These are phyloP conservation scores for Xerus rutilus DNA, from an alignment of 2,797 vertebrate genomes.

Conservation along the genomic window DNA sequence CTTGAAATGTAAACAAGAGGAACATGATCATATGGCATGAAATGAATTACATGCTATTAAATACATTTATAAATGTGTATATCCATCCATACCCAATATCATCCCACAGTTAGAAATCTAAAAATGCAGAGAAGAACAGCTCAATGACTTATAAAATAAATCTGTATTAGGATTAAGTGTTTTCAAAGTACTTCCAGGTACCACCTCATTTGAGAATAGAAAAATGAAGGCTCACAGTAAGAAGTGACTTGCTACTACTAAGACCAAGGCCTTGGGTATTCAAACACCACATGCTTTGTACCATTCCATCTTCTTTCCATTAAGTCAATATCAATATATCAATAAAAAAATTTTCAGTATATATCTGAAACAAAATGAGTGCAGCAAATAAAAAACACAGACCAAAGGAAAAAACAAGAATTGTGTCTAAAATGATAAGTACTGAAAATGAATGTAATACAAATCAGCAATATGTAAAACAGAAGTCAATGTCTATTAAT, in stretches of 20 bases:
- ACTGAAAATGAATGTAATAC: neutral
- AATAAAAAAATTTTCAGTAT: neutral
- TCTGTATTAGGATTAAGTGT: neutral
- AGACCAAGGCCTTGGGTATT: conserved; percentile 44
- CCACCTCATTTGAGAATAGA: conserved; percentile 27
- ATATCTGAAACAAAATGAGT: conserved; percentile 31
- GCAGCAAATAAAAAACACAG: neutral
- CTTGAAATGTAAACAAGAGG: conserved; percentile 55
- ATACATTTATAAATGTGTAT: conserved; percentile 21
- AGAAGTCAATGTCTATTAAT: neutral
- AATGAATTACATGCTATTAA: conserved; percentile 62
- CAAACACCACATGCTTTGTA: conserved; percentile 38
- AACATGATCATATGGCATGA: conserved; percentile 29
- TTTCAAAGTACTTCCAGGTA: conserved; percentile 38
- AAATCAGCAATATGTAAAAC: neutral
- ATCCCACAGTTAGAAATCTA: conserved; percentile 53
- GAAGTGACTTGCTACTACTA: conserved; percentile 43
- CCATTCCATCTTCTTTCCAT: conserved; percentile 23
- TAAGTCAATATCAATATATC: conserved; percentile 36
- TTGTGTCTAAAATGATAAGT: neutral
- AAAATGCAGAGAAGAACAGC: neutral
- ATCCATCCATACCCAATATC: conserved; percentile 48
- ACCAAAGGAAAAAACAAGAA: conserved; percentile 14
- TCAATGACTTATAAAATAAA: conserved; percentile 59
- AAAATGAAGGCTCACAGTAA: conserved; percentile 54